Percentiles rank a stretch among this genome's conserved stretches.
These are phyloP conservation scores for Scomber japonicus DNA, from an alignment of 2,113 vertebrate species.

Conservation along the genomic window DNA sequence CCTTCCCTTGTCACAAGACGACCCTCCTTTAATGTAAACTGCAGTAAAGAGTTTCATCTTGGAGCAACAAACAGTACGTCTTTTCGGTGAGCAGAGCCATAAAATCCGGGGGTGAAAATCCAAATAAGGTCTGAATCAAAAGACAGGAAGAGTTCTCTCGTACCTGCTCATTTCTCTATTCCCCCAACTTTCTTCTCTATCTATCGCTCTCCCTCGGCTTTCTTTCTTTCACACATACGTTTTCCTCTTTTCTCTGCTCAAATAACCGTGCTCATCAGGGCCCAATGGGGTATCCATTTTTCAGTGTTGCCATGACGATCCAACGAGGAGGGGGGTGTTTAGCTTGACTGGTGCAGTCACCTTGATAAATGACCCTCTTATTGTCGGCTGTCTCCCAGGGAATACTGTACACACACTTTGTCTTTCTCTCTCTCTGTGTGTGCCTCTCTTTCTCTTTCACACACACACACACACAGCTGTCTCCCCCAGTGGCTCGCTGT, in stretches of 20 bases:
- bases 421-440: background rate
- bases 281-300: constrained; percentile 67
- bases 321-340: constrained; percentile 39
- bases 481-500: constrained; percentile 48
- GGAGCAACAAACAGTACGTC: background rate
- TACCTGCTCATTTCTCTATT: background rate
- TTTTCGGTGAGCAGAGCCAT: background rate
- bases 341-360: constrained; percentile 74
- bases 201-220: background rate
- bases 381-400: constrained; percentile 63
- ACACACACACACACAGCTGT: constrained; percentile 20
- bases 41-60: background rate
- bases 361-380: constrained; percentile 80
- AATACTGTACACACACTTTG: constrained; percentile 63
- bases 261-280: constrained; percentile 57
- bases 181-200: background rate
- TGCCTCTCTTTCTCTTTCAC: background rate
- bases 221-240: too few species aligned
- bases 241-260: constrained; percentile 38
- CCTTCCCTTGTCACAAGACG: background rate
- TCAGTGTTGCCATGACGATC: constrained; percentile 70
- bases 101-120: too few species aligned
- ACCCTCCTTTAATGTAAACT: background rate
- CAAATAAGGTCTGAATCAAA: too few species aligned
- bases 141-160: background rate